Evolutionary conservation across 2,113 vertebrate genomes (phyloP).

Genomic region (Delphinapterus leucas): DNA sequence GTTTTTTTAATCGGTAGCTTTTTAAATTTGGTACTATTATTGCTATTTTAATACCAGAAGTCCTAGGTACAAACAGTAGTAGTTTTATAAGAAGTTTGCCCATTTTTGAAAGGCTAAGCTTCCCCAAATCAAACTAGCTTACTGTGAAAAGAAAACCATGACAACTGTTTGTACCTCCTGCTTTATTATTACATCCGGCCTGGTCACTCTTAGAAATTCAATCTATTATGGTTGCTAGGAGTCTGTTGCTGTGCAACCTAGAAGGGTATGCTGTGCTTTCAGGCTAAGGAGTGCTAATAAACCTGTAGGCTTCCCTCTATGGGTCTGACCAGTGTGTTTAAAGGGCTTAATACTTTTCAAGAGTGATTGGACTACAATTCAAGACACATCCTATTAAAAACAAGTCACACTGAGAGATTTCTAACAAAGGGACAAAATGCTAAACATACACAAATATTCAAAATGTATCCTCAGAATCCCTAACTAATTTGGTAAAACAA

Average conservation of each 20-base stretch:
- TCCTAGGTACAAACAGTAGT: slow-evolving; percentile 61
- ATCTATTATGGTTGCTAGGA: slow-evolving; percentile 86
- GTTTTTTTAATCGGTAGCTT: slow-evolving; percentile 22
- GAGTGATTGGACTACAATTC: slow-evolving; percentile 70
- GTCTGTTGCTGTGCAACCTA: slow-evolving; percentile 86
- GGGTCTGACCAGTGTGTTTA: slow-evolving; percentile 78
- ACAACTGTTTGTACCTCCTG: slow-evolving; percentile 86
- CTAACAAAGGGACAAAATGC: slow-evolving; percentile 68
- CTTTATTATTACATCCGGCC: slow-evolving; percentile 86
- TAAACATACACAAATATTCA: slow-evolving; percentile 61
- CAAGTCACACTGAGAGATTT: slow-evolving; percentile 70
- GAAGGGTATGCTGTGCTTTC: slow-evolving; percentile 84
- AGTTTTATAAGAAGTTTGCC: slow-evolving; percentile 67
- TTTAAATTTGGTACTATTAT: slow-evolving; percentile 47
- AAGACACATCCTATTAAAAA: slow-evolving; percentile 74
- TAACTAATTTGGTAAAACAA: slow-evolving; percentile 73
- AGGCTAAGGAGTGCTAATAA: slow-evolving; percentile 82
- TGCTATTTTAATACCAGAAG: slow-evolving; percentile 48
- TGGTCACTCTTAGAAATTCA: slow-evolving; percentile 87
- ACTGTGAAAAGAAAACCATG: slow-evolving; percentile 84
- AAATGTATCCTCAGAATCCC: slow-evolving; percentile 62
- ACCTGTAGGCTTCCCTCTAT: slow-evolving; percentile 77
- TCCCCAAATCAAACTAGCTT: slow-evolving; percentile 76
- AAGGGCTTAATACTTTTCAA: slow-evolving; percentile 77
- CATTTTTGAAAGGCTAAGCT: slow-evolving; percentile 67